Evolutionary conservation across 2,888 invertebrate genomes (phyloP).

Genomic region (Leucozona laternaria): DNA sequence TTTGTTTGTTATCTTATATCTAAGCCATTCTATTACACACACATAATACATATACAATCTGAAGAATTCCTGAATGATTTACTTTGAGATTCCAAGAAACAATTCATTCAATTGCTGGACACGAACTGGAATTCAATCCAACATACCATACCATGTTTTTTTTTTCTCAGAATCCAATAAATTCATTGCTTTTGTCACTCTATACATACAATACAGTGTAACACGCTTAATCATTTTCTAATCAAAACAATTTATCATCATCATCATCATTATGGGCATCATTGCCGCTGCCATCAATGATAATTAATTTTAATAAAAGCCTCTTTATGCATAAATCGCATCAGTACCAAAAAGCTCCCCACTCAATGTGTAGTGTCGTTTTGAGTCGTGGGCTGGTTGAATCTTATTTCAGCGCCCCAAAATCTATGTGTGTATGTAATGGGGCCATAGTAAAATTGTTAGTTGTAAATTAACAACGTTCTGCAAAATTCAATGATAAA

Average conservation of each 20-base stretch:
- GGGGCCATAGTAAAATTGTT: no score
- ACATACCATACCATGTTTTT: background rate
- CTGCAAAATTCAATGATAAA: no score
- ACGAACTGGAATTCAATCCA: constrained; percentile 10
- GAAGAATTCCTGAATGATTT: background rate
- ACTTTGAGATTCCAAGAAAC: background rate
- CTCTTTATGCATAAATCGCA: background rate
- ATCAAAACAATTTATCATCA: constrained; percentile 39
- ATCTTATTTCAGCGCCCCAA: background rate
- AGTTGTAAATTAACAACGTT: no score
- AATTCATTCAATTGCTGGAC: background rate
- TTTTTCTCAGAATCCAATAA: background rate
- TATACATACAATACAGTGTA: background rate
- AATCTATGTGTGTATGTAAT: background rate
- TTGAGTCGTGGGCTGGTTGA: background rate
- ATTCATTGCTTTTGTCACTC: constrained; percentile 12
- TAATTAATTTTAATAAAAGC: constrained; percentile 34
- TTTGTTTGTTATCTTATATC: background rate
- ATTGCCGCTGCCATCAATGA: constrained; percentile 1
- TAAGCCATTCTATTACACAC: background rate
- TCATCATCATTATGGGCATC: background rate
- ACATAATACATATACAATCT: background rate
- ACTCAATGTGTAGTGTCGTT: background rate
- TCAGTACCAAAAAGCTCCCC: background rate
- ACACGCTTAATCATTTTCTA: constrained; percentile 31